phyloP scores from a whole-genome alignment of 2,113 vertebrate genomes.

The Sinosuthora webbiana region DNA sequence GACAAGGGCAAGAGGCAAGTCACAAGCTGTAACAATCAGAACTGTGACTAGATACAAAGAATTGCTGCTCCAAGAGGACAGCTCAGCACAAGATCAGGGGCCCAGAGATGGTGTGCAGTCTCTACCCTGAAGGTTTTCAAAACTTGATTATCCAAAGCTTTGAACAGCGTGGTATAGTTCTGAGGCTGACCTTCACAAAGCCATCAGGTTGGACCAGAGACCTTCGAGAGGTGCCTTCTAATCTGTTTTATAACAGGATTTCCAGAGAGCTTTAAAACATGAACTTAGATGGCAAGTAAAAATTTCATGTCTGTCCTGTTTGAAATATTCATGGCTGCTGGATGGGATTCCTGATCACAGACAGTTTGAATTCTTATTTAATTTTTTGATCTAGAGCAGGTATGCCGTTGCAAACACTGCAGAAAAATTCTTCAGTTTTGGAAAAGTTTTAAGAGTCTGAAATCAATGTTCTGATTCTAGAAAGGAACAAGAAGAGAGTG shows the following conservation, averaged over 20 bases:
- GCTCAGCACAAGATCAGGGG: not conserved
- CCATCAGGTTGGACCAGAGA: not conserved
- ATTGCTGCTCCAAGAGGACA: not conserved
- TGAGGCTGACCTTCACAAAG: not conserved
- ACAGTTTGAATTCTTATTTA: not conserved
- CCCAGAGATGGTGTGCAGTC: not conserved
- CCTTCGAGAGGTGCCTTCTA: not conserved
- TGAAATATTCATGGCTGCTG: accelerated
- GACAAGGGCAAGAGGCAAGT: not conserved
- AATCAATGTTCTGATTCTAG: not conserved
- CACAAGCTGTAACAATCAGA: not conserved
- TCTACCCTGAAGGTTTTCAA: not conserved
- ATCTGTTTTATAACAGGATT: not conserved
- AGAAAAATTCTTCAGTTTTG: not conserved
- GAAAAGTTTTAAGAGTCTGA: not conserved
- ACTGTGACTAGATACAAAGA: not conserved
- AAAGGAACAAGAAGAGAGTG: too few relatives aligned
- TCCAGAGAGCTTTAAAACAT: not conserved
- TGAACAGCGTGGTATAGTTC: not conserved
- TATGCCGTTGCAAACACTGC: not conserved
- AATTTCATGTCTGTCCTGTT: not conserved
- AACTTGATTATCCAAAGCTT: not conserved
- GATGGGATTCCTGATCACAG: not conserved
- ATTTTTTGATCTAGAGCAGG: not conserved
- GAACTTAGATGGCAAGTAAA: not conserved